Conservation (phyloP, 2,888 invertebrate species). For the Tetanocera ferruginea region DNA sequence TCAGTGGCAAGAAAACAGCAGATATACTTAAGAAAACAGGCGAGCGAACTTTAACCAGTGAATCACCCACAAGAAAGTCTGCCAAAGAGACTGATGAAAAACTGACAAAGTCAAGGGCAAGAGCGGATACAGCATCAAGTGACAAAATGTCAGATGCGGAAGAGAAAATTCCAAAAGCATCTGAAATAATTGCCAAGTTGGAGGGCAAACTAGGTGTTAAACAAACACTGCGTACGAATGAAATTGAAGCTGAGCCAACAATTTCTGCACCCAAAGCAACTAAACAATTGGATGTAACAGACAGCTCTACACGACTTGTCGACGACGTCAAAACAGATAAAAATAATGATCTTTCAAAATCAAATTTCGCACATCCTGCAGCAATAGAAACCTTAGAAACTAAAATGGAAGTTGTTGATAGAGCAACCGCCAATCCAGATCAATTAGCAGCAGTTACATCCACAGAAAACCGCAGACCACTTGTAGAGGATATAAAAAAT, state of each 20-base stretch:
- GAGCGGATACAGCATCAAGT: background rate
- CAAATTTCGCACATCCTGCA: background rate
- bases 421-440: background rate
- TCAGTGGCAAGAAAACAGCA: slow-evolving; percentile 8
- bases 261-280: background rate
- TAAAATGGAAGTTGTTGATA: background rate
- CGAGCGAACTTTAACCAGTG: background rate
- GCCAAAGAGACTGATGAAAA: background rate
- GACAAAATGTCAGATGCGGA: background rate
- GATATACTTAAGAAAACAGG: background rate
- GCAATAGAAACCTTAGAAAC: background rate
- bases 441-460: background rate
- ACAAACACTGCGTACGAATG: background rate
- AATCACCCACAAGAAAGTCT: background rate
- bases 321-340: background rate
- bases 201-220: slow-evolving; percentile 50
- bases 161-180: slow-evolving; percentile 13
- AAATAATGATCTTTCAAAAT: background rate
- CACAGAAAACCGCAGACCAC: slow-evolving; percentile 39
- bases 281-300: no score
- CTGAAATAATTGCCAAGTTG: slow-evolving; percentile 33
- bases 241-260: background rate
- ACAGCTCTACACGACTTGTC: background rate
- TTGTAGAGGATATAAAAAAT: slow-evolving; percentile 62
- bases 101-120: background rate